Base-by-base conservation (phyloP, 2,797 vertebrate species). In the Gila robusta region DNA sequence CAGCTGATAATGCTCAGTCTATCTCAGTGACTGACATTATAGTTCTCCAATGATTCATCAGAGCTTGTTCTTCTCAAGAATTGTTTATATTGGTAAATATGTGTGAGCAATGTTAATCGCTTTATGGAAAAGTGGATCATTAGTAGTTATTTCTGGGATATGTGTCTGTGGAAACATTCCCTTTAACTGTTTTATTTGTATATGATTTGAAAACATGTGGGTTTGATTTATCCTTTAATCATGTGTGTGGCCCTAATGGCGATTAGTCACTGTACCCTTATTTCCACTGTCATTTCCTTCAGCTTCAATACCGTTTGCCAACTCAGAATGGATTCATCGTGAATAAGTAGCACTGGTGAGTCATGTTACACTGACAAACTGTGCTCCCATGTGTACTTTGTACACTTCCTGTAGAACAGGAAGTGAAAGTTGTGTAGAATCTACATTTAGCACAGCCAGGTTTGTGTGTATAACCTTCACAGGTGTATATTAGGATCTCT, bases 251-350 rank as follows among this genome's bases (percentile, higher is more conserved):
- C 28, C 17, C 44, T 54, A 66, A 52, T 76, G 62, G 32, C 28
- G 64, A 59, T 85, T 79, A 71, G 76, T 85, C 76, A 79, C 47
- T 44, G 7, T 79, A 67, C 41, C 6, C 37, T 23, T 62, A 64
- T 74, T 83, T 64, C 56, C 81, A 67, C 73, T 54, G 82, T 84
- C 32, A 84, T 52, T 84, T 77, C 82, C 82, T 83, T 83, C 8
- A 37, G 16, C 23, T 59, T 82, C 52, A 44, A 69, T 69, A 78
- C 44, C 12, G 37, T 69, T 21, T 26, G 64, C 47, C 49, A 56
- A 26, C 73, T 78, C 73, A 84, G 56, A 64, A 78, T 59, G 26
- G 49, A 71, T 78, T 85, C 37, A 41, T 32, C 44, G 49, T 78
- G 35, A 32, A 32, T 32, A 49, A 70, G 67, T n/a, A 69, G 35